Evolutionary conservation across 2,888 invertebrate species (phyloP), one percentile per base, ranked within the genome.

Genomic region (Dysmachus trigonus): DNA sequence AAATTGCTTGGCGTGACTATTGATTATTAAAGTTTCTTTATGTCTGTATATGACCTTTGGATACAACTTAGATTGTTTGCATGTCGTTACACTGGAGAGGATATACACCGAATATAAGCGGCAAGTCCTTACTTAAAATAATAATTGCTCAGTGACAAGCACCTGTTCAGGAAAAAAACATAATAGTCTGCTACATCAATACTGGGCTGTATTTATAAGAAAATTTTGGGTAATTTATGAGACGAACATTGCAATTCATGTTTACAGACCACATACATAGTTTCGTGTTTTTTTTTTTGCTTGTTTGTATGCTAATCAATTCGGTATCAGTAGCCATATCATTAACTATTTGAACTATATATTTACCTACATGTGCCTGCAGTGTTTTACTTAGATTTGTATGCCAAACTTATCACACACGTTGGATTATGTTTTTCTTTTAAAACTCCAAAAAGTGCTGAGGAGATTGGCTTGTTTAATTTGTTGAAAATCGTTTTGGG

Each of bases 61-160:
- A 27, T 41, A 77, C 47, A 62, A 62, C 62, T 62, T 62, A 76
- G 47, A 77, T 77, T 77, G 77, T 77, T 77, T 77, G 77, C 77
- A 47, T 77, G 77, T 77, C 47, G 10, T 77, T 77, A 77, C n/a
- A 77, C 38, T 22, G 22, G 62, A 62, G 27, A 62, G 27, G 62
- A 62, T 62, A 62, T 62, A 62, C 62, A 27, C 2, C 27, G n/a
- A 62, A 22, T 62, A 22, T 62, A 22, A 10, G 62, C 10, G 62
- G 7, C 18, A 62, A 62, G 27, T 62, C 22, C 22, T 62, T 62
- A 62, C 62, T 62, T 62, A 62, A 47, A 47, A 47, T 27, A 62
- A 62, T 62, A 18, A 62, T 62, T 62, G 27, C 62, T 22, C 62
- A 62, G 62, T 27, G 62, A 62, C 62, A 62, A 62, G 27, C 22